Conservation (phyloP, 2,888 invertebrate species). For the Philaethria dido region DNA sequence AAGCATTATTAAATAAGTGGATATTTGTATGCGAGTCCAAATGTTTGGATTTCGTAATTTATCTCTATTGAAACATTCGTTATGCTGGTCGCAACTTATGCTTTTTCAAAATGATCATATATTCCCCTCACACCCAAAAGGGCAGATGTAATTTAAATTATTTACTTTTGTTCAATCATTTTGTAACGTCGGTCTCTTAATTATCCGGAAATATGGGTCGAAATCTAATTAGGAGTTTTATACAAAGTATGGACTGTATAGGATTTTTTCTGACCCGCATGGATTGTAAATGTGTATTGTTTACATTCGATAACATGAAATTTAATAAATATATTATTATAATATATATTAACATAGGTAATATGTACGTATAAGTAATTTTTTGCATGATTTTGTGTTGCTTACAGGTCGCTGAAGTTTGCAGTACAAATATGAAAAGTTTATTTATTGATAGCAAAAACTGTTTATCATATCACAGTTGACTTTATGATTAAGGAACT, state of each 20-base stretch:
- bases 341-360: neutral
- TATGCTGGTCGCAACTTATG: slow-evolving; percentile 12
- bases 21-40: neutral
- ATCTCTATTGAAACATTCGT: slow-evolving; percentile 17
- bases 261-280: slow-evolving; percentile 3
- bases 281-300: slow-evolving; percentile 1
- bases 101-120: slow-evolving; percentile 3
- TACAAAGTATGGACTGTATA: slow-evolving; percentile 15
- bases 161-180: slow-evolving; percentile 37
- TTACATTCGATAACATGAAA: neutral
- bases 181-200: slow-evolving; percentile 37
- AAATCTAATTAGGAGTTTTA: slow-evolving; percentile 40
- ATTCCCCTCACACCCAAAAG: slow-evolving; percentile 15
- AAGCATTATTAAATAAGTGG: neutral
- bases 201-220: slow-evolving; percentile 42
- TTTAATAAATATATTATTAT: neutral
- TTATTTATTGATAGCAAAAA: slow-evolving; percentile 24
- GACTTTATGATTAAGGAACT: slow-evolving; percentile 18
- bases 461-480: slow-evolving; percentile 8
- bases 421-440: slow-evolving; percentile 18
- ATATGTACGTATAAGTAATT: neutral
- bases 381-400: slow-evolving; percentile 11
- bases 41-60: slow-evolving; percentile 16
- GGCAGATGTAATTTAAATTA: slow-evolving; percentile 41
- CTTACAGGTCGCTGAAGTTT: slow-evolving; percentile 7